Evolutionary conservation across 2,888 invertebrate species (phyloP).

Genomic region (Heliothis peltigera): DNA sequence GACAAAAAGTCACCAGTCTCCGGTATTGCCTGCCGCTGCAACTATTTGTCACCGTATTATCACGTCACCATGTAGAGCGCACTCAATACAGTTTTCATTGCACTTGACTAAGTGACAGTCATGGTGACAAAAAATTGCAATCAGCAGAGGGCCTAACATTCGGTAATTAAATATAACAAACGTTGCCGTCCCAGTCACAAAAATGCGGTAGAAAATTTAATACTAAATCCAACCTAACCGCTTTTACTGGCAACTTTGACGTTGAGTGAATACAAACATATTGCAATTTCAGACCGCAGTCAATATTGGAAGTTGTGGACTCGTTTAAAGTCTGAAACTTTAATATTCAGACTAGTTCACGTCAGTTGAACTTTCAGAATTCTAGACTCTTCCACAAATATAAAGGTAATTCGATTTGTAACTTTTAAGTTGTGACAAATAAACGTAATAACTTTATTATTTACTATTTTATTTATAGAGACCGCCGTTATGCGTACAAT

Average conservation of each 20-base stretch:
- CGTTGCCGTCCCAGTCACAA: background rate
- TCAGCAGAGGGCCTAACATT: too few species aligned
- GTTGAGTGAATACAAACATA: conserved; percentile 10
- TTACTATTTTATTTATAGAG: too few species aligned
- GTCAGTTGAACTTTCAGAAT: conserved; percentile 40
- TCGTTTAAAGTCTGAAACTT: conserved; percentile 39
- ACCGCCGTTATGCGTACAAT: too few species aligned
- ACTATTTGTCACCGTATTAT: too few species aligned
- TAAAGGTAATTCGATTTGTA: conserved; percentile 5
- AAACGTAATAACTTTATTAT: too few species aligned
- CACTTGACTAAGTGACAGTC: too few species aligned
- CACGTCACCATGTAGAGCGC: too few species aligned
- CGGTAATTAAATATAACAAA: background rate
- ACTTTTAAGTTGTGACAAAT: too few species aligned
- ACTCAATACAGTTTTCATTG: too few species aligned
- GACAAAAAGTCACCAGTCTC: too few species aligned
- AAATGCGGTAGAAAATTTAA: background rate
- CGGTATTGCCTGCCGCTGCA: too few species aligned
- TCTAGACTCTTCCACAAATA: conserved; percentile 24
- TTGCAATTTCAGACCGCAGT: conserved; percentile 19
- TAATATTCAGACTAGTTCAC: conserved; percentile 53
- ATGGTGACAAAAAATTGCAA: too few species aligned
- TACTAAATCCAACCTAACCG: background rate
- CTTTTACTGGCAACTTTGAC: background rate
- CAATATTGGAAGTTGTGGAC: conserved; percentile 22